Evolutionary conservation across 2,797 vertebrate genomes (phyloP), one percentile per base, ranked within the genome.

Genomic region (Myripristis jacobus): DNA sequence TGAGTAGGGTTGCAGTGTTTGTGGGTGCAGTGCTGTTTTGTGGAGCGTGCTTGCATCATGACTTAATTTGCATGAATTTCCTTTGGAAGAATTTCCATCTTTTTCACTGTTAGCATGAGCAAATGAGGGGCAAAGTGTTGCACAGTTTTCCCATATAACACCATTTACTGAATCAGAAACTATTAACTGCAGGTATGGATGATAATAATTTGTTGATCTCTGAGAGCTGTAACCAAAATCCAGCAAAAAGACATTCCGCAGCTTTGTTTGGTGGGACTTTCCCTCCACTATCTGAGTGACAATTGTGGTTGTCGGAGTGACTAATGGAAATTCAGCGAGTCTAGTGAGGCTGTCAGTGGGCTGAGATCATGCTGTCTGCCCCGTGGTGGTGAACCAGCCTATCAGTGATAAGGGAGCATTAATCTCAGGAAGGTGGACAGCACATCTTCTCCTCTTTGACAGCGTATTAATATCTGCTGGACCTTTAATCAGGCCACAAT

Each of bases 401-500:
- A 58, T 75, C 73, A 36, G 56, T 50, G 13, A 70, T 66, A 58
- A 62, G 46, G 53, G 47, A 67, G 21, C 46, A 82, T 87, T 83
- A 80, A 85, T 86, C 75, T 81, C 38, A 72, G 66, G 44, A 64
- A 58, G 50, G 54, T 82, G 82, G 80, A 82, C 73, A 68, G 80
- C 80, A 74, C 47, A 8, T 64, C 60, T 34, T 66, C 68, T 63
- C 77, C 76, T 83, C 68, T 76, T 62, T 87, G 80, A 89, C 81
- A 77, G 71, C 29, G 10, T 80, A 88, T 91, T 92, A 90, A 87
- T 86, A 89, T 88, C 77, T 77, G 51, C 63, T 1, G 43, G 70
- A 76, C 67, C 84, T 88, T 83, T 91, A 93, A 92, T 94, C 89
- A 92, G 91, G 89, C 86, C 87, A 84, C 87, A 81, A 66, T 91